Conservation (phyloP, 2,797 vertebrate genomes). For the Erithacus rubecula region DNA sequence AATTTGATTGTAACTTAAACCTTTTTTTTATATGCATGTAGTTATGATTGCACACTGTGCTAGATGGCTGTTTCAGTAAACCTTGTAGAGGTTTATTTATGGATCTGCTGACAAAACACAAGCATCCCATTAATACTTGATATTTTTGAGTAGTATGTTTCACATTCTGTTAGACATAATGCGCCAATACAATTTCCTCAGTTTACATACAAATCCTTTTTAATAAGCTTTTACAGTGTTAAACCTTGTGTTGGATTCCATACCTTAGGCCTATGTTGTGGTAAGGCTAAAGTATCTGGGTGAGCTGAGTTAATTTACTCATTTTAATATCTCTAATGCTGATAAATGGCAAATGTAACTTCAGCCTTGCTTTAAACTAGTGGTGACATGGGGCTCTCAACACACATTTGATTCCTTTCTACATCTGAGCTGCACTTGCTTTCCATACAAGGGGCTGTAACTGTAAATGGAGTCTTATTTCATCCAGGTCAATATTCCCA, state of each 20-base stretch:
- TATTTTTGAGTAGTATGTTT: neutral
- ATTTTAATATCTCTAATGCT: neutral
- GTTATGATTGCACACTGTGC: neutral
- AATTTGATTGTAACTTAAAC: neutral
- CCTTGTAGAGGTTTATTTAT: neutral
- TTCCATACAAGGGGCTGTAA: neutral
- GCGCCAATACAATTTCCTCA: neutral
- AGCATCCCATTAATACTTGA: neutral
- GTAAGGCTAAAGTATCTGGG: neutral
- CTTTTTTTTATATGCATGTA: too few species aligned
- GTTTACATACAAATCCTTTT: neutral
- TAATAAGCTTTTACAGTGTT: neutral
- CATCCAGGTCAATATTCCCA: neutral
- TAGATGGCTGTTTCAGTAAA: neutral
- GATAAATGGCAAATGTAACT: neutral
- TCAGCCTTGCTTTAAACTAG: neutral
- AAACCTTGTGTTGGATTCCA: neutral
- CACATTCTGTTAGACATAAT: neutral
- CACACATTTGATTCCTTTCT: neutral
- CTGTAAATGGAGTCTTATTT: neutral
- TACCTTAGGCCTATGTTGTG: neutral
- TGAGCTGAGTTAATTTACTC: neutral
- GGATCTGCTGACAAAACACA: neutral
- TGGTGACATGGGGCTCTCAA: neutral
- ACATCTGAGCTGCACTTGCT: neutral